Evolutionary conservation across 2,113 vertebrate genomes (phyloP).

Genomic region (Phodopus roborovskii): DNA sequence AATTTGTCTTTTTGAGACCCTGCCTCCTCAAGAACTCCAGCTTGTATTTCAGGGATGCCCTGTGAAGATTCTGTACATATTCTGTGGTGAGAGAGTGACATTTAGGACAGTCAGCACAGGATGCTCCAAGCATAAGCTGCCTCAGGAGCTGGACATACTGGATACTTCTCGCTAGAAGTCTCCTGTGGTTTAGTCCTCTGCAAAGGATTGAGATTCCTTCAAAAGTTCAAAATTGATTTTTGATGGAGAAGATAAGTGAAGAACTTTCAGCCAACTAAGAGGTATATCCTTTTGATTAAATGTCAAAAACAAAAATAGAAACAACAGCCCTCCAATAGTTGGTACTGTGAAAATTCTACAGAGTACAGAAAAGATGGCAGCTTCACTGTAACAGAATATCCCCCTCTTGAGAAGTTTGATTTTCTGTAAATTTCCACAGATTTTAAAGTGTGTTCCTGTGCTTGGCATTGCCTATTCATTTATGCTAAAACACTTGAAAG

Average conservation of each 20-base stretch:
- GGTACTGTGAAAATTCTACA: not conserved
- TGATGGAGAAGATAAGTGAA: slow-evolving; percentile 1
- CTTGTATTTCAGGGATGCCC: not conserved
- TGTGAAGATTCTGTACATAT: not conserved
- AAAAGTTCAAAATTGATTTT: slow-evolving; percentile 66
- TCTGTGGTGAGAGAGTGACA: not conserved
- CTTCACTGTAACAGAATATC: slow-evolving; percentile 22
- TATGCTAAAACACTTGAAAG: slow-evolving; percentile 46
- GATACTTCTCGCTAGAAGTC: not conserved
- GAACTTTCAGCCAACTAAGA: slow-evolving; percentile 32
- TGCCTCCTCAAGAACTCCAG: not conserved
- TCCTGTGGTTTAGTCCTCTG: slow-evolving; percentile 21
- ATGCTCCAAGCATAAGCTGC: not conserved
- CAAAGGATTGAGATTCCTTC: slow-evolving; percentile 26
- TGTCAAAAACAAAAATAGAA: slow-evolving; percentile 17
- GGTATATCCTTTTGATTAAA: slow-evolving; percentile 47
- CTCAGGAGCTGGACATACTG: not conserved
- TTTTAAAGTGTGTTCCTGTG: slow-evolving; percentile 31
- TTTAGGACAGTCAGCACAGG: not conserved
- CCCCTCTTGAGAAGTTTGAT: slow-evolving; percentile 28
- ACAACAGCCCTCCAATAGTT: not conserved
- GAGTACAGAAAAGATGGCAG: slow-evolving; percentile 41
- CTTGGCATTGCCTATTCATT: slow-evolving; percentile 14
- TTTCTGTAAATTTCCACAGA: slow-evolving; percentile 53
- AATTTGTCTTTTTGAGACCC: not conserved